Percentiles rank a stretch among this genome's conserved stretches.
These are phyloP conservation scores for Zygogramma bicolorata DNA, from an alignment of 2,888 invertebrate species.

Conservation along the genomic window DNA sequence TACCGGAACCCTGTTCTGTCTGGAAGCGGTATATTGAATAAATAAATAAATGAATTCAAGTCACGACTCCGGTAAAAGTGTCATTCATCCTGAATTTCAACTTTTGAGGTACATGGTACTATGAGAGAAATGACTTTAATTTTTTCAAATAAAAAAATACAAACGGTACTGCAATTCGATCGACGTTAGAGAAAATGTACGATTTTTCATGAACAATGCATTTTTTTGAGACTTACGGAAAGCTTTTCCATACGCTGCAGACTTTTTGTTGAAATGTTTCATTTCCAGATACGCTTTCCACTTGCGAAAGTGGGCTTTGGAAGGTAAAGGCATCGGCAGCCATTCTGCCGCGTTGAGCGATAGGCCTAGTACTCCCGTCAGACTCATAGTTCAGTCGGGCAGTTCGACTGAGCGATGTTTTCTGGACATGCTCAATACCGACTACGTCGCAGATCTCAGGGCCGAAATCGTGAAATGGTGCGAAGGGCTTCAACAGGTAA, in stretches of 20 bases:
- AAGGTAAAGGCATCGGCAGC: conserved; percentile 82
- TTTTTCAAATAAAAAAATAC: no score
- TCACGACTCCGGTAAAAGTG: no score
- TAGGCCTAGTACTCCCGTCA: conserved; percentile 75
- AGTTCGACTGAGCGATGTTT: conserved; percentile 88
- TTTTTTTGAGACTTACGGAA: conserved; percentile 8
- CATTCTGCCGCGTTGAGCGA: conserved; percentile 77
- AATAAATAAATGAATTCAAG: no score
- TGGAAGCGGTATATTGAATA: no score
- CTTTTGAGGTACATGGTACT: no score
- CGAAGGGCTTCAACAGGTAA: conserved; percentile 73
- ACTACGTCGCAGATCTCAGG: conserved; percentile 90
- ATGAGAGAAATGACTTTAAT: no score
- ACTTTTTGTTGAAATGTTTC: no score
- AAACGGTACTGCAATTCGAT: no score
- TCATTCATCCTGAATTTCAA: no score
- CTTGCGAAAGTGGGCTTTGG: conserved; percentile 88
- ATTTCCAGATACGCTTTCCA: conserved; percentile 84
- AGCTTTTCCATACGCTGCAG: no score
- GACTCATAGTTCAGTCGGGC: conserved; percentile 89
- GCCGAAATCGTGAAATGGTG: conserved; percentile 98
- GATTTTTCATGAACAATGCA: neutral
- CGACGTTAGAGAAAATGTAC: no score
- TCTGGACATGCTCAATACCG: conserved; percentile 85
- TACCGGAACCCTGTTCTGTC: no score